Evolutionary conservation across 2,113 vertebrate species (phyloP), one percentile per base, ranked within the genome.

Genomic region (Sardina pilchardus): DNA sequence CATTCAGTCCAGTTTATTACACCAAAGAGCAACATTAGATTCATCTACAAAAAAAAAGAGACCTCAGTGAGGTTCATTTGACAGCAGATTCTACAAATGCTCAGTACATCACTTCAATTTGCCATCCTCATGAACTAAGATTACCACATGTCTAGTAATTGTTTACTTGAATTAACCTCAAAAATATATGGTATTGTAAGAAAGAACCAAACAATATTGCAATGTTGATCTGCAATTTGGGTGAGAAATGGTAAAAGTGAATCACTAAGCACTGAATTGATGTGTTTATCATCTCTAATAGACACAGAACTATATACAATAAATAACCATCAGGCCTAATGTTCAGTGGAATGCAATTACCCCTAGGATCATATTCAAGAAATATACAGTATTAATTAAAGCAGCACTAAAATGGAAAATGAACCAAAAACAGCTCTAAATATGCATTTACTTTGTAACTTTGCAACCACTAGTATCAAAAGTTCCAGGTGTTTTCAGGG

Each of bases 201-300:
- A 45, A 47, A 34, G 44, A 83, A 75, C 85, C 47, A 88, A 24
- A 88, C 12, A 84, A 91, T 75, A 87, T 59, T 59, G 53, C 5
- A 24, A 59, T 24, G 24, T 21, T 59, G 53, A 59, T 59, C 53
- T 59, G 53, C 53, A 59, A 59, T 24, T 59, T 59, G 53, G 50
- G 19, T 24, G 21, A 59, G 53, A 53, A 53, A 59, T 59, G 19
- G 21, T 21, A 59, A 59, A 59, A 59, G 53, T 59, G 53, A 59
- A 59, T 59, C 53, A 59, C 53, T 59, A 59, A 59, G 53, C 53
- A 59, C 19, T n/a, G 53, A 59, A 59, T 59, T 82, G 42, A 42
- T 26, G 48, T 17, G 3, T 83, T 34, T 14, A 83, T n/a, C 12
- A 63, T 63, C 9, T 67, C 50, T 44, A 42, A 4, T 67, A n/a